These are phyloP conservation scores for Brachyrhaphis roseni DNA, from an alignment of 2,797 vertebrate species.

Conservation along the genomic window DNA sequence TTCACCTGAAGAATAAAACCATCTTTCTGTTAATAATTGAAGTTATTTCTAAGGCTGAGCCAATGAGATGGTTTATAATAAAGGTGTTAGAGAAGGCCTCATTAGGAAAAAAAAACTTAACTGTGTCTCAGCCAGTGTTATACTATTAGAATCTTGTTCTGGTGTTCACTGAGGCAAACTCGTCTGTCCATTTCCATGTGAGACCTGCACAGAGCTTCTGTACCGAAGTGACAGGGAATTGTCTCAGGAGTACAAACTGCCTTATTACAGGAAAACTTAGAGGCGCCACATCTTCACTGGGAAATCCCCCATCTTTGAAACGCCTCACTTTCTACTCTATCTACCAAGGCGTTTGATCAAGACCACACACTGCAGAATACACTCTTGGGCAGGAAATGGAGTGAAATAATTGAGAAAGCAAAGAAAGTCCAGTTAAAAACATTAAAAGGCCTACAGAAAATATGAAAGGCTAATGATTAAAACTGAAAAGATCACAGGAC, in stretches of 20 bases:
- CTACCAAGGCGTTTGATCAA: not conserved
- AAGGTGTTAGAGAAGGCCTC: not conserved
- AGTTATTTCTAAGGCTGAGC: not conserved
- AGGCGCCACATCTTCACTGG: not conserved
- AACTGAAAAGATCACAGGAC: not conserved
- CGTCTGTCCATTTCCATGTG: not conserved
- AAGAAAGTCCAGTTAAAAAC: not conserved
- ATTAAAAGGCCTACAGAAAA: not conserved
- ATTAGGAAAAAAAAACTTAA: not conserved
- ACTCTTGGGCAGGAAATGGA: not conserved
- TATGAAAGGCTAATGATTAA: not conserved
- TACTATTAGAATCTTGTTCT: constrained; percentile 7
- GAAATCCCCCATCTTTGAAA: not conserved
- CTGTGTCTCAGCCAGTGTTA: not conserved
- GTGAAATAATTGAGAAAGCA: not conserved
- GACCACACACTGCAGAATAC: not conserved
- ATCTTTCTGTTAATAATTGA: not conserved
- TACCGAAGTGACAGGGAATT: not conserved
- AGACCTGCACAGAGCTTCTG: not conserved
- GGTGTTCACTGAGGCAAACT: constrained; percentile 4
- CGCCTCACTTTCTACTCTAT: not conserved
- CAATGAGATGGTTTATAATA: not conserved
- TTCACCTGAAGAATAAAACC: not conserved
- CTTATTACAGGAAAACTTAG: not conserved
- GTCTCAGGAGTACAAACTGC: not conserved